phyloP scores from a whole-genome alignment of 2,113 vertebrate genomes.

The Corynorhinus townsendii region DNA sequence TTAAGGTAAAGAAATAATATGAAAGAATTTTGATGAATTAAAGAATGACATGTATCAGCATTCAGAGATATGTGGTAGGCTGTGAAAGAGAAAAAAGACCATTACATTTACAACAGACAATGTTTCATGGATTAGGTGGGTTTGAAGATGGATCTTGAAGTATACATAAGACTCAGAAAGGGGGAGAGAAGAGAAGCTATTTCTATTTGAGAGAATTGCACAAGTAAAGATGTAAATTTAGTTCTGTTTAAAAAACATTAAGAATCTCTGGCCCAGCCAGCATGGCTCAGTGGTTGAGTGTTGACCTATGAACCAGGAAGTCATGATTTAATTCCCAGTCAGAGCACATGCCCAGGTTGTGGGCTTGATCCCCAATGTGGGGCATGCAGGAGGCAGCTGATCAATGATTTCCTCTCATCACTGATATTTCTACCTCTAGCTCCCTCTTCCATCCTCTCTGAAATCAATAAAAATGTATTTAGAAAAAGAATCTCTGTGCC shows the following conservation, averaged over 20 bases:
- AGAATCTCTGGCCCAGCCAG: not conserved
- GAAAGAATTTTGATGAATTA: conserved; percentile 18
- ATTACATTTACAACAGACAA: not conserved
- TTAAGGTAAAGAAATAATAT: conserved; percentile 13
- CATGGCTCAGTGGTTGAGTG: no score
- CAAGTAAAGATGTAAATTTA: not conserved
- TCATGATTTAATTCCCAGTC: no score
- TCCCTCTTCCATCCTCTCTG: no score
- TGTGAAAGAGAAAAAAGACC: not conserved
- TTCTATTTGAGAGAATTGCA: conserved; percentile 11
- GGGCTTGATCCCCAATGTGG: no score
- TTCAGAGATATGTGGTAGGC: not conserved
- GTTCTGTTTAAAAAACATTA: conserved; percentile 4
- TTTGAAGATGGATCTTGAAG: not conserved
- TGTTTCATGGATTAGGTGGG: not conserved
- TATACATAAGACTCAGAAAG: not conserved
- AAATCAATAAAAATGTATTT: no score
- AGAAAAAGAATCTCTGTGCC: not conserved
- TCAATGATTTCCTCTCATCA: no score
- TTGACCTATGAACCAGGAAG: no score
- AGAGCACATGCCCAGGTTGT: no score
- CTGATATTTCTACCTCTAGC: no score
- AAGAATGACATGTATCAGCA: conserved; percentile 16
- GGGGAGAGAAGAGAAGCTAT: not conserved
- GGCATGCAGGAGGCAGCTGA: no score